These are phyloP conservation scores for Oceanodroma leucorhoa DNA, from an alignment of 2,797 vertebrate genomes.

Conservation along the genomic window DNA sequence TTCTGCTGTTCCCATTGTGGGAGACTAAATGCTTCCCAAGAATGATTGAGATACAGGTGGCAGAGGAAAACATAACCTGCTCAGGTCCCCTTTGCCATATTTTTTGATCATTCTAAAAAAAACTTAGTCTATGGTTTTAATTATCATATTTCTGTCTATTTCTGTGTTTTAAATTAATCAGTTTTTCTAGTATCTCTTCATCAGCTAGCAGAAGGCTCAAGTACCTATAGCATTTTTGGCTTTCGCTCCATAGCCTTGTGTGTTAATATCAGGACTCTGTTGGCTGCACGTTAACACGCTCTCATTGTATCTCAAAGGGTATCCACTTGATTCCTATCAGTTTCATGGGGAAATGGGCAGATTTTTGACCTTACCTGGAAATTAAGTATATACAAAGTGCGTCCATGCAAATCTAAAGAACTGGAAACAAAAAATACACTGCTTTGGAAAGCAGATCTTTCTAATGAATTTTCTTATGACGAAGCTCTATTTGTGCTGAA, in stretches of 20 bases:
- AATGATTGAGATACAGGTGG: not conserved
- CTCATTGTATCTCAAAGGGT: not conserved
- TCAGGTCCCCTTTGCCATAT: not conserved
- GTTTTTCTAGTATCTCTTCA: not conserved
- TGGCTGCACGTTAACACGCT: accelerated
- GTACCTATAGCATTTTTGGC: not conserved
- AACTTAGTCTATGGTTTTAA: not conserved
- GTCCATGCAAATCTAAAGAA: not conserved
- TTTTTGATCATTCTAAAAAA: not conserved
- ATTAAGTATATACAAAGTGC: not conserved
- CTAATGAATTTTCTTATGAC: not conserved
- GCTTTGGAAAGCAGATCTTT: not conserved
- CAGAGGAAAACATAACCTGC: not conserved
- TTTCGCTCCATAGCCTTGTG: not conserved
- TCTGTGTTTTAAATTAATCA: not conserved
- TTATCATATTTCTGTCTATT: not conserved
- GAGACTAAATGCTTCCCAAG: not conserved
- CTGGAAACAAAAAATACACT: not conserved
- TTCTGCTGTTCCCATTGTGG: not conserved
- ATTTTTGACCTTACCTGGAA: not conserved
- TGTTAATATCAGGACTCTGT: not conserved
- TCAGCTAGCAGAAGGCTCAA: not conserved
- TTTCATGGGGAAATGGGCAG: not conserved
- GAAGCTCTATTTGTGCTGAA: not conserved
- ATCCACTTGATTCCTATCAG: not conserved